Percentiles rank a stretch among this genome's conserved stretches.
These are phyloP conservation scores for Andrena haemorrhoa DNA, from an alignment of 2,888 invertebrate genomes.

Conservation along the genomic window DNA sequence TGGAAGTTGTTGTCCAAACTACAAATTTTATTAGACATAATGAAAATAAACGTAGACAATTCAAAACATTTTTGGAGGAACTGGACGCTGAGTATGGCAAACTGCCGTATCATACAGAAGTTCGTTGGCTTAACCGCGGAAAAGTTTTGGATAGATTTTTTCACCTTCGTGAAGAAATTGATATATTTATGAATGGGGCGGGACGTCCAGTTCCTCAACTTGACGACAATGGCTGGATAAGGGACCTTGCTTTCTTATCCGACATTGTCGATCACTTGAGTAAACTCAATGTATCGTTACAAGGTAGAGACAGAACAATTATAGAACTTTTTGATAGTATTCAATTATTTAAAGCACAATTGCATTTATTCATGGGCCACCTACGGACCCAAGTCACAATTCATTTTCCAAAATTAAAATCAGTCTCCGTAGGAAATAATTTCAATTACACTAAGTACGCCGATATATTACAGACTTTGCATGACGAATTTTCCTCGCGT, in stretches of 20 bases:
- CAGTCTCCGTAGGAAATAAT: neutral
- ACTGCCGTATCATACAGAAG: constrained; percentile 10
- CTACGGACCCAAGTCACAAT: neutral
- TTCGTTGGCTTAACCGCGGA: constrained; percentile 36
- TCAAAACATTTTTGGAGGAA: constrained; percentile 25
- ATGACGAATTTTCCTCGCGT: neutral
- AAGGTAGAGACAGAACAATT: constrained; percentile 20
- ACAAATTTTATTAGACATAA: constrained; percentile 31
- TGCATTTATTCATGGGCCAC: constrained; percentile 11
- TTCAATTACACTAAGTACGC: neutral
- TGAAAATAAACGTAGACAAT: constrained; percentile 13
- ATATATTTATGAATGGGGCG: constrained; percentile 12
- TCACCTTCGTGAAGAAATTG: constrained; percentile 21
- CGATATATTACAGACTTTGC: neutral
- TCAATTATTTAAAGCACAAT: constrained; percentile 15
- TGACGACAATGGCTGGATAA: neutral
- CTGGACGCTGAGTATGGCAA: constrained; percentile 26
- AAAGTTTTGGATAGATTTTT: constrained; percentile 28
- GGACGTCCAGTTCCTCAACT: constrained; percentile 4
- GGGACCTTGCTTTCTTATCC: constrained; percentile 12
- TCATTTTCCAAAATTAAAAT: constrained; percentile 26
- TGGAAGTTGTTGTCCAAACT: constrained; percentile 8
- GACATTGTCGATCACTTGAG: too few relatives aligned
- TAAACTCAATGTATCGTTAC: neutral
- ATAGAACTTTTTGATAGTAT: constrained; percentile 10